Percentiles rank a stretch among this genome's conserved stretches.
These are phyloP conservation scores for Iselma pallidipennis DNA, from an alignment of 2,888 invertebrate species.

Conservation along the genomic window DNA sequence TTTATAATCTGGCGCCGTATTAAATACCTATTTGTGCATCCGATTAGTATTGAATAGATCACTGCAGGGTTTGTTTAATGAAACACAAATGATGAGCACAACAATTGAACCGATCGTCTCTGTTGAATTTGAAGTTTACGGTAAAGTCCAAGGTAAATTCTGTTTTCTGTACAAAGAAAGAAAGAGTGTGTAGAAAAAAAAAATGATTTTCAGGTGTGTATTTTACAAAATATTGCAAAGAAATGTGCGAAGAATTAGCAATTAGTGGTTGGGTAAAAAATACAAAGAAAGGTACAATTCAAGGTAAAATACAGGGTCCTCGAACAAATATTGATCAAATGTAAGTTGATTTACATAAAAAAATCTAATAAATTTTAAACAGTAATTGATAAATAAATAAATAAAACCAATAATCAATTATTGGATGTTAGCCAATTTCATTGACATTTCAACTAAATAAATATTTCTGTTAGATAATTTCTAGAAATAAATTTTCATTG, in stretches of 20 bases:
- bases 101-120: constrained; percentile 67
- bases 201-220: constrained; percentile 68
- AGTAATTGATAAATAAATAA: constrained; percentile 5
- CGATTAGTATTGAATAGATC: background rate
- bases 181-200: background rate
- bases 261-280: constrained; percentile 93
- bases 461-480: constrained; percentile 13
- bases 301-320: constrained; percentile 86
- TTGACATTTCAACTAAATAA: constrained; percentile 10
- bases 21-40: background rate
- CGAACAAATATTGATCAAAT: constrained; percentile 79
- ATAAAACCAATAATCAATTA: constrained; percentile 11
- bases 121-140: constrained; percentile 88
- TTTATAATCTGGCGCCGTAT: constrained; percentile 16
- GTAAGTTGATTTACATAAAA: constrained; percentile 61
- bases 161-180: background rate
- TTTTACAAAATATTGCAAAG: constrained; percentile 87
- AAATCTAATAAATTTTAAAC: background rate
- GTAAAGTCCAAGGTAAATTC: constrained; percentile 83
- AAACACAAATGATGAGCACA: constrained; percentile 18
- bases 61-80: background rate
- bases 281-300: constrained; percentile 82
- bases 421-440: constrained; percentile 18
- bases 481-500: constrained; percentile 3
- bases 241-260: constrained; percentile 72